Conservation (phyloP, 2,113 vertebrate genomes). For the Conger conger region DNA sequence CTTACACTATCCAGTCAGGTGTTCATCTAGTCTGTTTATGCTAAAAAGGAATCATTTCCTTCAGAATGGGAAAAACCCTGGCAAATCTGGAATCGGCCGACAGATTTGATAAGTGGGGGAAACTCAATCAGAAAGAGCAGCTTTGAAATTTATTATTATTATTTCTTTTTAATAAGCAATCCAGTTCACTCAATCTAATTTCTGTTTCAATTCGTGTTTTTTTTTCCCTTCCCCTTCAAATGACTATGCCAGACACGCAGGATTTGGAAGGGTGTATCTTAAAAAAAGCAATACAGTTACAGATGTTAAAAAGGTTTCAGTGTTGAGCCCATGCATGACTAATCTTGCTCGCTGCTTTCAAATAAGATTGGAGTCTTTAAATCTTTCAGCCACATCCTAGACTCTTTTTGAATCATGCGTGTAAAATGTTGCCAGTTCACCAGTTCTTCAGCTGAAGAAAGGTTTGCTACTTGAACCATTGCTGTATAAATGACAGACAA, state of each 20-base stretch:
- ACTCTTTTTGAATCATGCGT: conserved; percentile 32
- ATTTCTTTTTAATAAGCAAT: conserved; percentile 33
- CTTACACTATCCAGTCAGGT: conserved; percentile 16
- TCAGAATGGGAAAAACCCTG: not conserved
- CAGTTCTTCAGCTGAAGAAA: not conserved
- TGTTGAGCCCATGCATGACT: conserved; percentile 57
- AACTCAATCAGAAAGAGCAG: not conserved
- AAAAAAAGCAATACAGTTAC: conserved; percentile 52
- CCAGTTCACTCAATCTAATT: conserved; percentile 49
- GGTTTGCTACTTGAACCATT: not conserved
- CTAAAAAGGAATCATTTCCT: too few species aligned
- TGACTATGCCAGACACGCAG: conserved; percentile 54
- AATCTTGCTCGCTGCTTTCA: conserved; percentile 51
- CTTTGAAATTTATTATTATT: not conserved
- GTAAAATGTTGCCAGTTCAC: conserved; percentile 19
- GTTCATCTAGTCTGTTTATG: not conserved
- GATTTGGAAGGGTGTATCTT: conserved; percentile 46
- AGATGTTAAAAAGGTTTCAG: conserved; percentile 61
- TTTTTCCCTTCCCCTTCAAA: conserved; percentile 40
- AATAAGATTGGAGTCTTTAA: conserved; percentile 23
- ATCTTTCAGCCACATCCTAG: conserved; percentile 35
- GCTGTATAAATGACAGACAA: not conserved
- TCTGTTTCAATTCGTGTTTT: conserved; percentile 52
- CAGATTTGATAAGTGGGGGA: not conserved
- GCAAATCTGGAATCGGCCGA: not conserved